These are phyloP conservation scores for Sminthurides bifidus DNA, from an alignment of 1,140 invertebrate species.

Conservation along the genomic window DNA sequence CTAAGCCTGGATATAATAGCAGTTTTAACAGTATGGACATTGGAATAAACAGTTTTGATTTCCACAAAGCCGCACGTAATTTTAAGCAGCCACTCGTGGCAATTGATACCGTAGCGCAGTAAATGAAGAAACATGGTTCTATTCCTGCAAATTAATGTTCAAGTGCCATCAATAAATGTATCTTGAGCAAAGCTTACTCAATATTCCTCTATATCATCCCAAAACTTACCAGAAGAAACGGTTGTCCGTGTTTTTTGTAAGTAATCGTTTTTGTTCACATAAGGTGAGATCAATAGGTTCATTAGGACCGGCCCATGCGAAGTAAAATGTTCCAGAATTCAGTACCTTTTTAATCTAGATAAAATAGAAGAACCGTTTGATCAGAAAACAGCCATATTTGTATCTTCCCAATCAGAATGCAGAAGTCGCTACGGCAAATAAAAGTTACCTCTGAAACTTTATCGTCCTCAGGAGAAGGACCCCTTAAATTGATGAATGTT, in stretches of 20 bases:
- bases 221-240: slow-evolving; percentile 76
- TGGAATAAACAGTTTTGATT: slow-evolving; percentile 89
- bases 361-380: no score
- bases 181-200: no score
- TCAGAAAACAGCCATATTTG: neutral
- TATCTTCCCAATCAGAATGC: neutral
- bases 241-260: slow-evolving; percentile 71
- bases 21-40: slow-evolving; percentile 79
- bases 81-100: slow-evolving; percentile 76
- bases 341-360: slow-evolving; percentile 55
- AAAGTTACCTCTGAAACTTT: slow-evolving; percentile 59
- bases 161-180: no score
- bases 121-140: slow-evolving; percentile 85
- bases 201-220: no score
- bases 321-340: slow-evolving; percentile 94
- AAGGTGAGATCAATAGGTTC: slow-evolving; percentile 72
- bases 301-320: slow-evolving; percentile 57
- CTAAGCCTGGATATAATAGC: slow-evolving; percentile 89
- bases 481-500: slow-evolving; percentile 72
- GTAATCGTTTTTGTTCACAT: slow-evolving; percentile 73
- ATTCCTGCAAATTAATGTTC: slow-evolving; percentile 57
- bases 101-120: slow-evolving; percentile 76
- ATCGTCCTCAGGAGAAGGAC: slow-evolving; percentile 57
- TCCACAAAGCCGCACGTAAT: slow-evolving; percentile 92
- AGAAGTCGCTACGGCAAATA: neutral